Evolutionary conservation across 1,140 invertebrate genomes (phyloP), one percentile per base, ranked within the genome.

Genomic region (Nebria ingens): DNA sequence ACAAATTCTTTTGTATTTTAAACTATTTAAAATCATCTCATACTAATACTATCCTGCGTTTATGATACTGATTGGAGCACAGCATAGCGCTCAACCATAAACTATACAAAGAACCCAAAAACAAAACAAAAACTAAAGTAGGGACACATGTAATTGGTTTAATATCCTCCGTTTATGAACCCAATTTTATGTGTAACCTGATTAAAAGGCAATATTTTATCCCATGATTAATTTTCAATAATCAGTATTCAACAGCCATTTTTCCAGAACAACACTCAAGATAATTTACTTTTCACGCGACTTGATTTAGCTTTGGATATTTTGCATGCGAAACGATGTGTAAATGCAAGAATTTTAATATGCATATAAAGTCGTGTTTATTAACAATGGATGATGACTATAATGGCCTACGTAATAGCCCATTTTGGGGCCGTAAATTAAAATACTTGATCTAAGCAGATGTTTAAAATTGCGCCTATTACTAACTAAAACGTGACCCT

Each of bases 391-490:
- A 45, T 45, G 40, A 45, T n/a, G n/a, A n/a, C 17, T 45, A 17
- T 45, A 45, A 45, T 45, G 17, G 40, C 40, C 9, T 45, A 17
- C 9, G 40, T 11, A 45, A 45, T 45, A 3, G 15, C 40, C 40
- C 40, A 9, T 45, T 34, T 34, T 34, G 9, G 9, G 13, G 3
- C 17, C 17, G 6, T 45, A 45, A 45, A 45, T 45, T 45, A 45
- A 45, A 45, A 45, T n/a, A 45, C 40, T 17, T 17, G 40, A 45
- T 45, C 17, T 45, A 45, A 45, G 40, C 40, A 45, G 40, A 45
- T 45, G 40, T 45, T 45, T 45, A 45, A 45, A 45, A 45, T 45
- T 45, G 40, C 40, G 40, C 40, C 40, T 45, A 45, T 45, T 45
- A 45, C 40, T 45, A 12, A 34, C 6, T 34, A 34, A 34, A 11